Percentiles rank a stretch among this genome's conserved stretches.
These are phyloP conservation scores for Griposia aprilina DNA, from an alignment of 2,888 invertebrate genomes.

Conservation along the genomic window DNA sequence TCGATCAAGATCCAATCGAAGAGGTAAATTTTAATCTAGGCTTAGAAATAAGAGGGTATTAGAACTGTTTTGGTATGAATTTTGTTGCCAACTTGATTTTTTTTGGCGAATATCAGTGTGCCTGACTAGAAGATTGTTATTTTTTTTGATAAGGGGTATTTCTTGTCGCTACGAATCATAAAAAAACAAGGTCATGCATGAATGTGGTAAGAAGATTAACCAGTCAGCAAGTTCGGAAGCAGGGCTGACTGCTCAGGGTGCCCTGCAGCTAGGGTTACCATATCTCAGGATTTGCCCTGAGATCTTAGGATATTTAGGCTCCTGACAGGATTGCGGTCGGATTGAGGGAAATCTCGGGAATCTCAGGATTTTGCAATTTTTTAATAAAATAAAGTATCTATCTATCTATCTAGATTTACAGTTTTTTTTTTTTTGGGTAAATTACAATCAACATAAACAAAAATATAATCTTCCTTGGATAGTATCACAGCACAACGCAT, in stretches of 20 bases:
- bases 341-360: no score
- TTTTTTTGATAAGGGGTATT: neutral
- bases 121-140: neutral
- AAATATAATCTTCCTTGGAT: no score
- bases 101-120: neutral
- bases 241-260: neutral
- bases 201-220: neutral
- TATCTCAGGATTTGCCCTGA: no score
- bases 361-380: no score
- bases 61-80: neutral
- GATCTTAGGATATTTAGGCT: no score
- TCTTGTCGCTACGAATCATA: neutral
- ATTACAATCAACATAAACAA: no score
- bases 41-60: no score
- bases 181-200: neutral
- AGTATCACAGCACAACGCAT: no score
- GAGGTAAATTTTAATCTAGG: neutral
- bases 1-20: conserved; percentile 1
- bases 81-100: neutral
- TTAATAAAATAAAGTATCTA: no score
- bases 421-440: no score
- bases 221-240: neutral
- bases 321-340: no score
- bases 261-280: neutral
- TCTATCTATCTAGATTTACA: no score